Conservation (phyloP, 2,797 vertebrate genomes). For the Rhynchonycteris naso region DNA sequence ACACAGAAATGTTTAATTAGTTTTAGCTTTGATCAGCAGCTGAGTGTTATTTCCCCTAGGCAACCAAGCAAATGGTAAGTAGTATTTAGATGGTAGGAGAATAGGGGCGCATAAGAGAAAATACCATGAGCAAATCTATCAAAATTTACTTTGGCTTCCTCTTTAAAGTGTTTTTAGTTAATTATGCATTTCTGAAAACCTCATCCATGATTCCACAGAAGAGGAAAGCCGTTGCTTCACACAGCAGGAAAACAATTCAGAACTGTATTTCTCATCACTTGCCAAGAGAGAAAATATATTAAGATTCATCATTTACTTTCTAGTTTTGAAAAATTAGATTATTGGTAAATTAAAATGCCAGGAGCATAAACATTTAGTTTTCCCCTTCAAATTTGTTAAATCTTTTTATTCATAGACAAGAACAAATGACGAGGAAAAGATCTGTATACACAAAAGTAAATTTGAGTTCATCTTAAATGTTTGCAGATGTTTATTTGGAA, state of each 20-base stretch:
- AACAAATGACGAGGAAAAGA: slow-evolving; percentile 5
- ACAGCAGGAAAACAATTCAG: not conserved
- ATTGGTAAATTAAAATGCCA: not conserved
- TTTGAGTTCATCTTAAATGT: not conserved
- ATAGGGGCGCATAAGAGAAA: not conserved
- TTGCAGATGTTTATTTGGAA: not conserved
- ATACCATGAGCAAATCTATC: not conserved
- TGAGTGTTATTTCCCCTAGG: not conserved
- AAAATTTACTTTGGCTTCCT: not conserved
- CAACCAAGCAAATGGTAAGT: not conserved
- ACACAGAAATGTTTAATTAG: not conserved
- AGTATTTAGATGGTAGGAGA: not conserved
- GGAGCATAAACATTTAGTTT: slow-evolving; percentile 21
- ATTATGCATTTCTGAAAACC: slow-evolving; percentile 7
- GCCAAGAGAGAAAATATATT: not conserved
- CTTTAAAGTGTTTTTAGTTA: not conserved
- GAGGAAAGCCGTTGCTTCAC: slow-evolving; percentile 15
- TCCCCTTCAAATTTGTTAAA: not conserved
- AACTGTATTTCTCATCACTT: not conserved
- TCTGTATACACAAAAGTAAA: not conserved
- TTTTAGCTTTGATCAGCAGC: slow-evolving; percentile 9
- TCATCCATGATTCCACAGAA: not conserved
- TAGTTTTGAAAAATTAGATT: not conserved
- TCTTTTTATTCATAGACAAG: not conserved
- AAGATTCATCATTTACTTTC: slow-evolving; percentile 14